Percentiles rank a stretch among this genome's conserved stretches.
Conservation (phyloP, 23 tunicate genomes). For the Botrylloides violaceus region DNA sequence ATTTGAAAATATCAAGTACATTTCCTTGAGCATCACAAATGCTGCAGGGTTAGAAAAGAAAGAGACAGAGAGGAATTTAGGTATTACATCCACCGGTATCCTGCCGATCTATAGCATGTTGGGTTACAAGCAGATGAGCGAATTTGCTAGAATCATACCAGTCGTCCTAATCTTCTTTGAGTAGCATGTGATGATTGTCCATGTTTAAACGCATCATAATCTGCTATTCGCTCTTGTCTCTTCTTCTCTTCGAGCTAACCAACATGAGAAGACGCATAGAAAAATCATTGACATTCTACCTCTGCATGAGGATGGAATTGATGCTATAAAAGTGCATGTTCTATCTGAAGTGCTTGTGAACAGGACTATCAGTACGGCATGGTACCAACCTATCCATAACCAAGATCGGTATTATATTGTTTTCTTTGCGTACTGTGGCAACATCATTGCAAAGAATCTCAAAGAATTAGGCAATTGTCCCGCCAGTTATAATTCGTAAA, state of each 20-base stretch:
- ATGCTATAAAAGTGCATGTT: no score
- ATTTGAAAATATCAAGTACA: no score
- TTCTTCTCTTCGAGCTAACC: slow-evolving; percentile 22
- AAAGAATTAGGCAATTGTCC: slow-evolving; percentile 65
- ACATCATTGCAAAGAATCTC: slow-evolving; percentile 56
- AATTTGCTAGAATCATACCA: neutral
- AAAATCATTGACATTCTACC: neutral
- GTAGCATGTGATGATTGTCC: slow-evolving; percentile 12
- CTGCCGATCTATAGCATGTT: no score
- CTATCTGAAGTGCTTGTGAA: no score
- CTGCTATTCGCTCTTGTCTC: slow-evolving; percentile 3
- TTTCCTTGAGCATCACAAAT: no score
- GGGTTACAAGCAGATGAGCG: no score
- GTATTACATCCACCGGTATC: no score
- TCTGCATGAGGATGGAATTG: neutral
- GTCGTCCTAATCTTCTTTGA: slow-evolving; percentile 6
- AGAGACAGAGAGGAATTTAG: no score
- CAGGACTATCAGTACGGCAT: neutral
- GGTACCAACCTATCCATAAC: no score
- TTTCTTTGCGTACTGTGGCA: no score
- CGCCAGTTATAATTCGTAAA: slow-evolving; percentile 72
- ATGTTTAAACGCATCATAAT: slow-evolving; percentile 12
- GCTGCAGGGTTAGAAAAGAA: no score
- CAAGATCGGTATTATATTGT: no score
- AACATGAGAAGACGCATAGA: neutral